Base-by-base conservation (phyloP, 2,797 vertebrate genomes). In the Characodon lateralis region DNA sequence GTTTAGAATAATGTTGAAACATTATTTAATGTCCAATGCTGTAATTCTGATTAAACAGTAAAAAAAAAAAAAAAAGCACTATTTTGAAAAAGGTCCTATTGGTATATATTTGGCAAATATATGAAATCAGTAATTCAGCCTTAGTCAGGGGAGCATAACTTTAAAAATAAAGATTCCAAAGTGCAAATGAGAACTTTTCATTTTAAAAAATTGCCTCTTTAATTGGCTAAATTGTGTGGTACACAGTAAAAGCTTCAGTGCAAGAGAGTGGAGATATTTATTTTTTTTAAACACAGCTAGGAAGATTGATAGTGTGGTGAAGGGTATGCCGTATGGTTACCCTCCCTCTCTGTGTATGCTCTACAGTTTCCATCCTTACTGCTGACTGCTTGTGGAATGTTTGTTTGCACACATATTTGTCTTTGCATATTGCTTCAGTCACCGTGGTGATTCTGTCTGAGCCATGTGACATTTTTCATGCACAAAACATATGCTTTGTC, bases 351-450 rank as follows among this genome's bases (percentile, higher is more conserved):
- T 16, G n/a, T 78, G 77, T 69, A 46, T 78, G 63, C 65, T 75
- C 70, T 63, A 70, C 35, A 75, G 66, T 82, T 74, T 77, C 48
- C 72, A 69, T 74, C 80, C 72, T 76, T 63, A 51, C 66, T 71
- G 68, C 13, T 12, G 43, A 63, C 73, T 72, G 16, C 71, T 74
- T 77, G 41, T 59, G 58, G 58, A 80, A 72, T 74, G 76, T 87
- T 78, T 84, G 77, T 78, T 41, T 87, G 79, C 46, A n/a, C 77
- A 66, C 71, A 58, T 75, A 72, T 82, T 82, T 86, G 50, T 87
- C 43, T 84, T 81, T 84, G 56, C 50, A 77, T 74, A 75, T 76
- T 74, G 48, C 18, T 61, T 61, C 39, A 31, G 39, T 87, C 78
- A 72, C 78, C 18, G n/a, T 85, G 58, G 78, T 48, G 65, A 31